Evolutionary conservation across 2,797 vertebrate species (phyloP), one percentile per base, ranked within the genome.

Genomic region (Bucorvus abyssinicus): DNA sequence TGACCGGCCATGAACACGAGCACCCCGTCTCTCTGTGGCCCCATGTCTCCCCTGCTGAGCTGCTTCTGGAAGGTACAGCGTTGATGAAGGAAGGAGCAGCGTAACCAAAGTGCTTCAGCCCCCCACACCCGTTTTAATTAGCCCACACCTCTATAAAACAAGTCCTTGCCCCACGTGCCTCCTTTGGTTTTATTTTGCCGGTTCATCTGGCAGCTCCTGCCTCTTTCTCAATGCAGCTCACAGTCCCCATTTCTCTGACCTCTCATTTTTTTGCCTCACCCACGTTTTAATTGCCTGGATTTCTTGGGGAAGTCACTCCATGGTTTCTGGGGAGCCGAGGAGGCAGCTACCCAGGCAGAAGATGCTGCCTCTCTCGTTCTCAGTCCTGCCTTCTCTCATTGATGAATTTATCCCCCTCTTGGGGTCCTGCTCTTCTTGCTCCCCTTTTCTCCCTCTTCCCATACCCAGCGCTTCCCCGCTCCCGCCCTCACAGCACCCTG

Each of bases 261-360:
- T 64, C 23, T 32, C 34, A n/a, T 1, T 14, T 44, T 47, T 71
- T 34, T 30, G n/a, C 70, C 49, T 82, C 22, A 7, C 44, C 44
- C 23, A 1, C 0, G 0, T 38, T 64, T 53, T 47, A 44, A 55
- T 34, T 5, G 2, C 5, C 0, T 0, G 1, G 36, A 22, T 36
- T 67, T 38, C 60, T 22, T 8, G 65, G 69, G 26, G 50, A 67
- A 36, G 60, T 27, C 50, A 40, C 45, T 79, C 70, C 38, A 1
- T 5, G 16, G 77, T 27, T 30, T 23, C 22, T 22, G 56, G 8
- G 12, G 7, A 6, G 52, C n/a, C 47, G 67, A 2, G 0, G 20
- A 40, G 52, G 44, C 12, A 2, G 27, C n/a, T 8, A 38, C 24
- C 55, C 9, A 7, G 82, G 34, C 8, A 2, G 45, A 38, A 16